phyloP scores from a whole-genome alignment of 2,797 vertebrate genomes.

The Alectoris magna region DNA sequence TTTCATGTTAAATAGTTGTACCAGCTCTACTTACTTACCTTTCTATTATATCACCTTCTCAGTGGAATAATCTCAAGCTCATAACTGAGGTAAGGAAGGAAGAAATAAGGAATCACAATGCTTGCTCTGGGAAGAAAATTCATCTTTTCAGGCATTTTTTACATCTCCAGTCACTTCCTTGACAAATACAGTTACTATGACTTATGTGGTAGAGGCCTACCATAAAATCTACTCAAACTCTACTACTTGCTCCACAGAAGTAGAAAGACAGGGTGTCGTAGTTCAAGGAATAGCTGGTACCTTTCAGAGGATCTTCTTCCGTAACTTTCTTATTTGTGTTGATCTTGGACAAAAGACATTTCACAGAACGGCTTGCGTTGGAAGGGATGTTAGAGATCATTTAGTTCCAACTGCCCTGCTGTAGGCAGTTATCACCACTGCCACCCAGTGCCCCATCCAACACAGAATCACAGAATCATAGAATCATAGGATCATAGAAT shows the following conservation, averaged over 20 bases:
- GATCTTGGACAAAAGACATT: background rate
- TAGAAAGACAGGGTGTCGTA: accelerated
- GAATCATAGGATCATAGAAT: too few species aligned
- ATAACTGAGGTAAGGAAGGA: background rate
- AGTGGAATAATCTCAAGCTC: background rate
- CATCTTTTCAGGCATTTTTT: background rate
- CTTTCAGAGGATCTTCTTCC: background rate
- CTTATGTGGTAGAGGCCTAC: background rate
- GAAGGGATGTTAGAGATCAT: background rate
- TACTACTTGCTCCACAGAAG: background rate
- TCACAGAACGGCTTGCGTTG: background rate
- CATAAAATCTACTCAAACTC: background rate
- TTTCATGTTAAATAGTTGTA: background rate
- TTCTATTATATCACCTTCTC: background rate
- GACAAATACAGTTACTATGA: background rate
- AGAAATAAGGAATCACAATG: background rate
- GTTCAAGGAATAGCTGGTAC: background rate
- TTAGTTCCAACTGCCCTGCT: background rate
- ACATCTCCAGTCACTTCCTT: background rate
- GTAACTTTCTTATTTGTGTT: background rate
- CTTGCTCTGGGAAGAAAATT: background rate
- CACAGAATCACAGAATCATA: too few species aligned
- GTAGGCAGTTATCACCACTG: background rate
- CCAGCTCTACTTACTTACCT: background rate
- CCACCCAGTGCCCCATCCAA: background rate